Evolutionary conservation across 2,113 vertebrate genomes (phyloP).

Genomic region (Misgurnus anguillicaudatus): DNA sequence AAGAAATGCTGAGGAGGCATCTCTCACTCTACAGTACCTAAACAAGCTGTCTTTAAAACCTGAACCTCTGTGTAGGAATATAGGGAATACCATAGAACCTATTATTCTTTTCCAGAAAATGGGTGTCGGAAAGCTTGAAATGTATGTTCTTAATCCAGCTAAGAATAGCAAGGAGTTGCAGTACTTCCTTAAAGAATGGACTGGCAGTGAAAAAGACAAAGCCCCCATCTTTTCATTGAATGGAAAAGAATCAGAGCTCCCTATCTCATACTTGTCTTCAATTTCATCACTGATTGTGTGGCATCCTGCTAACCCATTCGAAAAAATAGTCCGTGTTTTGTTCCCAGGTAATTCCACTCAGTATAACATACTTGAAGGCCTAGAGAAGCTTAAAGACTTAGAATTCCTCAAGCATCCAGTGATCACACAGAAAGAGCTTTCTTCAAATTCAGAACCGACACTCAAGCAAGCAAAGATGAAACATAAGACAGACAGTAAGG

Average conservation of each 20-base stretch:
- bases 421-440: conserved; percentile 87
- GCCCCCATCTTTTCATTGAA: conserved; percentile 83
- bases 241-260: conserved; percentile 89
- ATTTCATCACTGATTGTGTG: conserved; percentile 94
- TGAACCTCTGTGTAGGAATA: conserved; percentile 85
- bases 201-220: conserved; percentile 87
- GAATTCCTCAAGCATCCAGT: conserved; percentile 90
- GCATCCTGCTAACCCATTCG: conserved; percentile 92
- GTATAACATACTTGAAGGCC: conserved; percentile 89
- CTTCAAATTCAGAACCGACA: conserved; percentile 73
- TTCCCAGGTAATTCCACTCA: conserved; percentile 95
- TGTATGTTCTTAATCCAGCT: conserved; percentile 94
- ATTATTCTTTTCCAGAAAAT: conserved; percentile 96
- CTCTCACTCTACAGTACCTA: conserved; percentile 87
- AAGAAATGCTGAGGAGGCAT: conserved; percentile 86
- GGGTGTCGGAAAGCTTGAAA: conserved; percentile 95
- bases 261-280: conserved; percentile 87
- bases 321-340: conserved; percentile 93
- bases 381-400: conserved; percentile 94
- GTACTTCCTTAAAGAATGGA: conserved; percentile 96
- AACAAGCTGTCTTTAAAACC: conserved; percentile 89
- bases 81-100: conserved; percentile 85
- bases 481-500: conserved; percentile 89
- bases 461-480: conserved; percentile 90
- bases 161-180: conserved; percentile 94